phyloP scores from a whole-genome alignment of 2,113 vertebrate species.

The human (Homo sapiens) region GRCh38 chrX:11464001-11464500 shows the following conservation, averaged over 20 bases:
- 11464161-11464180: background rate
- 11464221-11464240: background rate
- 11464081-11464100: background rate
- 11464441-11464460: slow-evolving; percentile 26
- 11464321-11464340: slow-evolving; percentile 37
- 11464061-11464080: background rate
- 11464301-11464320: slow-evolving; percentile 11
- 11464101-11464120: background rate
- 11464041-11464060: background rate
- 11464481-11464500: slow-evolving; percentile 32
- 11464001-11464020: background rate
- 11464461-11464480: slow-evolving; percentile 43
- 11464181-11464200: background rate
- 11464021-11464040: background rate
- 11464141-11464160: background rate
- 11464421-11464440: slow-evolving; percentile 6
- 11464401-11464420: slow-evolving; percentile 13
- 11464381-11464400: slow-evolving; percentile 47
- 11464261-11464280: slow-evolving; percentile 51
- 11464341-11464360: slow-evolving; percentile 44
- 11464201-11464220: background rate
- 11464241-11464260: background rate
- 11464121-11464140: slow-evolving; percentile 4
- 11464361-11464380: background rate
- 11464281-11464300: background rate